Conservation (phyloP, 2,888 invertebrate species). For the Phytoseiulus persimilis region DNA sequence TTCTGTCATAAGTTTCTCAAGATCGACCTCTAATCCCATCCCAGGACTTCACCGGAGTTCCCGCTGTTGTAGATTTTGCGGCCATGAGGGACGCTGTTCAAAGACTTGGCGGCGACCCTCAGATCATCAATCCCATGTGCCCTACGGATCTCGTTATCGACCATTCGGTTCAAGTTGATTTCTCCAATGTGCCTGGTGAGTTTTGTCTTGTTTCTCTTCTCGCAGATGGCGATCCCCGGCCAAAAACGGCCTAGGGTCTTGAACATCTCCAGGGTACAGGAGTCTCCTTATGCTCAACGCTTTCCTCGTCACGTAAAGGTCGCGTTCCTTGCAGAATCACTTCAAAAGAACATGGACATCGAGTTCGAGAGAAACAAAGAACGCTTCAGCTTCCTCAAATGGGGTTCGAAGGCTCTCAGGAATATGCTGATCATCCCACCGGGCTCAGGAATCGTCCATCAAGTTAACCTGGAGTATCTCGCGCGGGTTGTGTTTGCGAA, state of each 20-base stretch:
- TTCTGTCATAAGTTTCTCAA: no score
- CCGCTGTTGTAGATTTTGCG: constrained; percentile 96
- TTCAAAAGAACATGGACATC: constrained; percentile 81
- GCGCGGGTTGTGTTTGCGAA: constrained; percentile 73
- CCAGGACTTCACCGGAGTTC: constrained; percentile 89
- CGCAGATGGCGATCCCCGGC: no score
- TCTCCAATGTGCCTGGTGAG: constrained; percentile 56
- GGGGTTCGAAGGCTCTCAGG: constrained; percentile 89
- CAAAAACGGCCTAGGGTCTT: no score
- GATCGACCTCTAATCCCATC: no score
- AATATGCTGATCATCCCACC: constrained; percentile 97
- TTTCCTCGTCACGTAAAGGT: constrained; percentile 7
- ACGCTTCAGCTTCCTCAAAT: constrained; percentile 90
- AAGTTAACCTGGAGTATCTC: constrained; percentile 92
- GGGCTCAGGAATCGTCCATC: constrained; percentile 95
- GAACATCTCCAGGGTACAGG: no score
- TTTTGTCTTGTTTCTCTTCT: constrained; percentile 26
- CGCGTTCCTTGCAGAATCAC: constrained; percentile 64
- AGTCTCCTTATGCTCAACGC: not conserved
- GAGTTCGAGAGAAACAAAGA: constrained; percentile 94
- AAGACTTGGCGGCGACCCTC: constrained; percentile 72
- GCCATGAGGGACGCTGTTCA: constrained; percentile 94
- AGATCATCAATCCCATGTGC: constrained; percentile 90
- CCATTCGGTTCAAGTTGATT: constrained; percentile 95
- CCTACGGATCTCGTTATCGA: constrained; percentile 97